Base-by-base conservation (phyloP, 2,888 invertebrate genomes). In the Tenthredo notha region DNA sequence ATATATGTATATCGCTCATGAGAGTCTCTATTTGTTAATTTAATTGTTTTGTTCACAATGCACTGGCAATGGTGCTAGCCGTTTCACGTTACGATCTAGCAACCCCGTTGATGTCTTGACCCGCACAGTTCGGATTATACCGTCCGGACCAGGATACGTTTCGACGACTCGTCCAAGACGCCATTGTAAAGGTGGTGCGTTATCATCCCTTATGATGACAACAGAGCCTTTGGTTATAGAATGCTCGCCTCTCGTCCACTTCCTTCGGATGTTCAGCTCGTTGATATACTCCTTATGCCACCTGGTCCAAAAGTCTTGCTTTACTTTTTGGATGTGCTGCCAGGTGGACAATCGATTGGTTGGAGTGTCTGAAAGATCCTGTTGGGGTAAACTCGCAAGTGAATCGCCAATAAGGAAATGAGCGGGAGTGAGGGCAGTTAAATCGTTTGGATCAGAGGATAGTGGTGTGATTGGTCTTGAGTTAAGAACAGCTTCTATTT, bases 61-160 rank as follows among this genome's bases (percentile, higher is more conserved):
- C 33, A 86, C 58, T 37, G 85, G 86, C 43, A 86, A 43, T 0
- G 80, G 58, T 15, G 84, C 58, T 15, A 86, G 54, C 65, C 87
- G 88, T 21, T 82, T 85, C 10, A 88, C 86, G 29, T 88, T 87
- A 12, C 87, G 85, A 50, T 86, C 85, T 5, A 86, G 58, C 15
- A 25, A 25, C 10, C 88, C 87, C 67, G 61, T 82, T 25, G 84
- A 40, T 18, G 89, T 89, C 54, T 86, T 87, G 29, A 89, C 72
- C 6, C 86, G 87, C 0, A 87, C 88, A 0, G 87, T 88, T 10
- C 89, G 85, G 47, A 88, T 61, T 75, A 29, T 29, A 2, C 84
- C 86, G 67, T 90, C 89, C 10, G 61, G 18, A 77, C 89, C 88
- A n/a, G 89, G 89, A 77, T 87, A 85, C 10, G 86, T 25, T 0